Evolutionary conservation across 1,140 invertebrate species (phyloP).

Genomic region (Saxidomus purpurata): DNA sequence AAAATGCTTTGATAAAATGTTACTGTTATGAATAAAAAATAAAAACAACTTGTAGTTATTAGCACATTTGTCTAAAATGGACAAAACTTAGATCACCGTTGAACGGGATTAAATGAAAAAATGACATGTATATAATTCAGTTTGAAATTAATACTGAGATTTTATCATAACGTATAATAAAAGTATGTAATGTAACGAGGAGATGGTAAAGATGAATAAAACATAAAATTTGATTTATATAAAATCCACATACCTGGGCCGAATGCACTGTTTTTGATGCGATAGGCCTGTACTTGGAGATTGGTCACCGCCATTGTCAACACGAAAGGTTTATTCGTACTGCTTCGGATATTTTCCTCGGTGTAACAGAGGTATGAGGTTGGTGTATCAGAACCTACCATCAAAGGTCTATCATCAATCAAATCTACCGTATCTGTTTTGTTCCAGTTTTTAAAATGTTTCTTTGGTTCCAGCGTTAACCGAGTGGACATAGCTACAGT

Average conservation of each 20-base stretch:
- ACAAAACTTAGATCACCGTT: not conserved
- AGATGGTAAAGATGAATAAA: too few relatives aligned
- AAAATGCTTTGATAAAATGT: too few relatives aligned
- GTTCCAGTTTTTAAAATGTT: conserved; percentile 15
- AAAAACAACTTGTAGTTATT: too few relatives aligned
- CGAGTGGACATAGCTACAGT: not conserved
- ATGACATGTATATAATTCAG: too few relatives aligned
- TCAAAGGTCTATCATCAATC: not conserved
- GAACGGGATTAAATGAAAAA: too few relatives aligned
- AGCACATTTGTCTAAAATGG: too few relatives aligned
- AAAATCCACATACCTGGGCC: conserved; percentile 26
- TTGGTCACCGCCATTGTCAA: not conserved
- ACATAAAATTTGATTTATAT: too few relatives aligned
- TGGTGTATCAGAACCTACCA: not conserved
- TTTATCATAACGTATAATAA: too few relatives aligned
- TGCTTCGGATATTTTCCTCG: not conserved
- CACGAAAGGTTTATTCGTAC: not conserved
- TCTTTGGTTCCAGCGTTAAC: not conserved
- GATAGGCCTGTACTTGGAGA: conserved; percentile 9
- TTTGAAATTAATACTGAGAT: too few relatives aligned
- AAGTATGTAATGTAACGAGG: too few relatives aligned
- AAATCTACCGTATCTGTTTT: not conserved
- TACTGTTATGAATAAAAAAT: too few relatives aligned
- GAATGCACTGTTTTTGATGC: not conserved
- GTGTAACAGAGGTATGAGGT: not conserved